Percentiles rank a stretch among this genome's conserved stretches.
These are phyloP conservation scores for Passer domesticus DNA, from an alignment of 2,113 vertebrate species.

Conservation along the genomic window DNA sequence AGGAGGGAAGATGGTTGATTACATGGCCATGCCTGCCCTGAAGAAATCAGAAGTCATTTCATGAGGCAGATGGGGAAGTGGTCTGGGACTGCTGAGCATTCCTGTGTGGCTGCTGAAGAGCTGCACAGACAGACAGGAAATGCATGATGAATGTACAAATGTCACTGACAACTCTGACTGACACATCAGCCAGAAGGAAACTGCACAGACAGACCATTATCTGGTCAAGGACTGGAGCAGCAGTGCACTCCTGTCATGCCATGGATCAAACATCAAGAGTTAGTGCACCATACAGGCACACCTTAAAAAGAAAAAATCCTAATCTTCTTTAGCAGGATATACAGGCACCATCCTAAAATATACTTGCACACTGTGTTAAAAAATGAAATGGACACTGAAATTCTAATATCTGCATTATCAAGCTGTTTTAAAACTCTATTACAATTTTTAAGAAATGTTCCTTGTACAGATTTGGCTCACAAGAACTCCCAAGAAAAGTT, in stretches of 20 bases:
- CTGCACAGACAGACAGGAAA: neutral
- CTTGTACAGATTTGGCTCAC: neutral
- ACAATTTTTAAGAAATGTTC: fast-evolving
- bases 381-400: neutral
- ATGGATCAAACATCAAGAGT: neutral
- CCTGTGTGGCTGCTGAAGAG: neutral
- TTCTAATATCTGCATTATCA: neutral
- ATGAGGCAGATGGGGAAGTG: neutral
- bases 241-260: neutral
- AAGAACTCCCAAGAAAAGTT: neutral
- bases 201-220: neutral
- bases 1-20: neutral
- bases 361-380: neutral
- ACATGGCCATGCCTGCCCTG: neutral
- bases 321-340: neutral
- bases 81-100: neutral
- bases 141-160: neutral
- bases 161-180: neutral
- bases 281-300: neutral
- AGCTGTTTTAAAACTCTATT: neutral
- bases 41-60: neutral
- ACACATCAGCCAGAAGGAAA: neutral
- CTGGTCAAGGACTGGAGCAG: neutral
- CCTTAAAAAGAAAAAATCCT: neutral
- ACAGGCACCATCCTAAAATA: neutral